These are phyloP conservation scores for Athalia cordata DNA, from an alignment of 2,888 invertebrate species.

Conservation along the genomic window DNA sequence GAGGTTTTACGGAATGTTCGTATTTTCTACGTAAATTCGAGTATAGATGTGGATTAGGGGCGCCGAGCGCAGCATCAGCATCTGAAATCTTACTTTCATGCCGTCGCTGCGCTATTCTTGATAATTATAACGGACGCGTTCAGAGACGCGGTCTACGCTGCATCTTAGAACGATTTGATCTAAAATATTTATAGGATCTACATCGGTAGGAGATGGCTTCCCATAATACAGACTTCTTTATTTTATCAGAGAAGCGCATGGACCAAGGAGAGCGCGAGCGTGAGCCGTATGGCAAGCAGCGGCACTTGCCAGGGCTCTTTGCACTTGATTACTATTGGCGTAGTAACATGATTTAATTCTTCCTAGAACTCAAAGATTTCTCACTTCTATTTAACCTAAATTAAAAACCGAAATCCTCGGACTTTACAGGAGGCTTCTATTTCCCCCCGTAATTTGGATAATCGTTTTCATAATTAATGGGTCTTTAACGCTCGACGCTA, in stretches of 20 bases:
- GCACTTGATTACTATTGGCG: conserved; percentile 25
- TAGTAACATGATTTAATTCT: conserved; percentile 25
- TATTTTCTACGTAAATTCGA: too few species aligned
- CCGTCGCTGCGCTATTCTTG: too few species aligned
- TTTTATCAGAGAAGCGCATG: not conserved
- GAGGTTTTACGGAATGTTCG: too few species aligned
- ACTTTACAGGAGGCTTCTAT: not conserved
- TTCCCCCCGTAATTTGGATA: not conserved
- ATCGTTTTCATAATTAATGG: not conserved
- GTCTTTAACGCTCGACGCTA: not conserved
- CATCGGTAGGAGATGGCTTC: too few species aligned
- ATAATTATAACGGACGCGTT: too few species aligned
- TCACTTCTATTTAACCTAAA: not conserved
- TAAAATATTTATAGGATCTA: too few species aligned
- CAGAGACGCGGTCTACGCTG: too few species aligned
- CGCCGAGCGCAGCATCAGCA: too few species aligned
- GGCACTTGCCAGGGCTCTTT: conserved; percentile 16
- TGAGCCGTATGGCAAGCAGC: conserved; percentile 20
- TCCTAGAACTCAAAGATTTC: conserved; percentile 5
- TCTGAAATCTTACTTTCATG: too few species aligned
- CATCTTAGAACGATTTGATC: too few species aligned
- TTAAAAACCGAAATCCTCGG: not conserved
- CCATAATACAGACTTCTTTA: not conserved
- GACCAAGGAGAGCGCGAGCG: too few species aligned
- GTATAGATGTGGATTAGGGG: too few species aligned